These are phyloP conservation scores for Bilobella aurantiaca DNA, from an alignment of 1,140 invertebrate species.

Conservation along the genomic window DNA sequence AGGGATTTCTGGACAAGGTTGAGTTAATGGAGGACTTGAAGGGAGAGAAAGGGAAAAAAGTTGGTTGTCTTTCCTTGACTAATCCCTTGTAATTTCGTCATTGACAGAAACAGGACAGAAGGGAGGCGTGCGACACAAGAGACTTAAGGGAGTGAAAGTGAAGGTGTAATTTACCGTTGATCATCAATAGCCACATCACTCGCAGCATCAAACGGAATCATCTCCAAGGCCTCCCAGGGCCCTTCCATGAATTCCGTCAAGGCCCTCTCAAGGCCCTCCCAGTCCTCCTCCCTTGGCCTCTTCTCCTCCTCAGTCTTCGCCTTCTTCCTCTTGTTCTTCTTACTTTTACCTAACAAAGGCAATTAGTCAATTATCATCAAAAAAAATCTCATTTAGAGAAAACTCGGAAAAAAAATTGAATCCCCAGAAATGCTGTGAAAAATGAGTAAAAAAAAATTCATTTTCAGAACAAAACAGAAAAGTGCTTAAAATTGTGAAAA, in stretches of 20 bases:
- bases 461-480: no score
- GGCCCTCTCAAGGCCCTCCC: slow-evolving; percentile 3
- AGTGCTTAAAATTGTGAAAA: no score
- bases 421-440: no score
- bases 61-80: no score
- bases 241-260: neutral
- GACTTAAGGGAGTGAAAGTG: neutral
- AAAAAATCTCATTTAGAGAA: no score
- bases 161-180: slow-evolving; percentile 78
- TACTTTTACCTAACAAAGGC: neutral
- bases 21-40: neutral
- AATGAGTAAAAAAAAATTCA: no score
- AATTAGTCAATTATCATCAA: no score
- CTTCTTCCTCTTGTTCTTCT: slow-evolving; percentile 32
- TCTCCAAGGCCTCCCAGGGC: slow-evolving; percentile 44
- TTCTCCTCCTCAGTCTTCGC: slow-evolving; percentile 36
- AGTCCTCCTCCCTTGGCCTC: slow-evolving; percentile 16
- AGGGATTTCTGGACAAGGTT: neutral
- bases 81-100: no score
- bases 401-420: no score
- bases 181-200: slow-evolving; percentile 71
- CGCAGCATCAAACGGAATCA: slow-evolving; percentile 76
- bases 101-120: neutral
- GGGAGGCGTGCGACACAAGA: neutral
- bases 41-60: no score